Percentiles rank a stretch among this genome's conserved stretches.
These are phyloP conservation scores for Zaprionus davidi DNA, from an alignment of 1,140 invertebrate genomes.

Conservation along the genomic window DNA sequence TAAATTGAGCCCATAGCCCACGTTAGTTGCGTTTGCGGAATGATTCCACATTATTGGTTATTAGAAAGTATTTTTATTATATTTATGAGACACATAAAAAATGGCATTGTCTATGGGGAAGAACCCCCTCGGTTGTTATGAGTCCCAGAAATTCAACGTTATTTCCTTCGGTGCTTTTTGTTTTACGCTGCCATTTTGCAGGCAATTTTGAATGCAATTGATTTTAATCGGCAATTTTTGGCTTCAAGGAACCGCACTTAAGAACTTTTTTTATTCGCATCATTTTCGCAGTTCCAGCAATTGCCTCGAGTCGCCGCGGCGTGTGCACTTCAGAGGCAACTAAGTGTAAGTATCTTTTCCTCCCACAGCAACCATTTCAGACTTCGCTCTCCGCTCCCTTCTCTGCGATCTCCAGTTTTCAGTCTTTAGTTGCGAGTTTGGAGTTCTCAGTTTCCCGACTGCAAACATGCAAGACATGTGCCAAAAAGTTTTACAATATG, in stretches of 20 bases:
- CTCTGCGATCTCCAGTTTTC: not conserved
- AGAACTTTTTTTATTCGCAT: conserved; percentile 30
- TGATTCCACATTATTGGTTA: conserved; percentile 14
- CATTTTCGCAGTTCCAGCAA: conserved; percentile 62
- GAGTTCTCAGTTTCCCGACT: conserved; percentile 21
- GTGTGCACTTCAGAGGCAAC: conserved; percentile 25
- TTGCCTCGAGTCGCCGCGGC: conserved; percentile 40
- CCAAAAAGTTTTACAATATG: conserved; percentile 81
- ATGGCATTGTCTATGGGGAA: not conserved
- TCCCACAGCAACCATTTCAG: conserved; percentile 36
- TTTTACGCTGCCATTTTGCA: conserved; percentile 14
- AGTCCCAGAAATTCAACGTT: not conserved
- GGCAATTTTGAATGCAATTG: conserved; percentile 21
- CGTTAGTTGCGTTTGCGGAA: not conserved
- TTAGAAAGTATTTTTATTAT: conserved; percentile 26
- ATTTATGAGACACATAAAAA: conserved; percentile 15
- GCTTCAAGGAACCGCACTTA: conserved; percentile 12
- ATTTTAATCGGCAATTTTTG: conserved; percentile 27
- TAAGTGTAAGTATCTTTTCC: conserved; percentile 19
- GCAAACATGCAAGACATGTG: conserved; percentile 78
- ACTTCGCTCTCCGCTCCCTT: conserved; percentile 14
- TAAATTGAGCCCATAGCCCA: not conserved
- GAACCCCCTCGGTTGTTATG: not conserved
- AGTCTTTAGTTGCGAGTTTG: not conserved
- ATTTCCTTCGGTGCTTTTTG: not conserved